These are phyloP conservation scores for Notodonta dromedarius DNA, from an alignment of 2,888 invertebrate species.

Conservation along the genomic window DNA sequence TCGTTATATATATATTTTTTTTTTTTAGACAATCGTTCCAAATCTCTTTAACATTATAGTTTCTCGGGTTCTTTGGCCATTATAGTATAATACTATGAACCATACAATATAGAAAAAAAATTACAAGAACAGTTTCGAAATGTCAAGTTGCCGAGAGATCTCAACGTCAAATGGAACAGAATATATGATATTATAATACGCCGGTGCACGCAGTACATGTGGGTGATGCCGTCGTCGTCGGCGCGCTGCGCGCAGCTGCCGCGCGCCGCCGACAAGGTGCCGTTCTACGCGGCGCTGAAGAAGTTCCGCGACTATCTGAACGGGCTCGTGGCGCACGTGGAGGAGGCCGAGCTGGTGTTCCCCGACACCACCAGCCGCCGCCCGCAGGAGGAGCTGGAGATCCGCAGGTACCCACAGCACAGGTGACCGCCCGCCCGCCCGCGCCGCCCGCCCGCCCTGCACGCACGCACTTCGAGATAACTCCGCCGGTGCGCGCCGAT, in stretches of 20 bases:
- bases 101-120: too few species aligned
- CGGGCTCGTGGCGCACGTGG: constrained; percentile 92
- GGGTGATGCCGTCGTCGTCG: constrained; percentile 99
- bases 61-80: too few species aligned
- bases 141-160: too few species aligned
- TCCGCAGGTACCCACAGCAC: constrained; percentile 63
- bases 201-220: constrained; percentile 91
- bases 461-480: constrained; percentile 3
- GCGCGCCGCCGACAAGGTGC: constrained; percentile 98
- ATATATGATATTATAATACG: too few species aligned
- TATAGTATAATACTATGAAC: too few species aligned
- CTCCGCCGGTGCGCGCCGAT: not conserved
- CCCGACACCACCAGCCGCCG: constrained; percentile 80
- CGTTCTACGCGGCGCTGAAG: constrained; percentile 97
- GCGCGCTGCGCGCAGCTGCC: constrained; percentile 98
- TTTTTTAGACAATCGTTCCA: too few species aligned
- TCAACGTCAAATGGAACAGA: too few species aligned
- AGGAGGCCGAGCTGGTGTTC: constrained; percentile 95
- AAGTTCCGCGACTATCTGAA: constrained; percentile 97
- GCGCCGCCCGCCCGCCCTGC: constrained; percentile 7
- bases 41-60: too few species aligned
- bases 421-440: constrained; percentile 8
- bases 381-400: constrained; percentile 82
- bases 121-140: too few species aligned
- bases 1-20: too few species aligned